Base-by-base conservation (phyloP, 2,797 vertebrate species). In the Chromis chromis region DNA sequence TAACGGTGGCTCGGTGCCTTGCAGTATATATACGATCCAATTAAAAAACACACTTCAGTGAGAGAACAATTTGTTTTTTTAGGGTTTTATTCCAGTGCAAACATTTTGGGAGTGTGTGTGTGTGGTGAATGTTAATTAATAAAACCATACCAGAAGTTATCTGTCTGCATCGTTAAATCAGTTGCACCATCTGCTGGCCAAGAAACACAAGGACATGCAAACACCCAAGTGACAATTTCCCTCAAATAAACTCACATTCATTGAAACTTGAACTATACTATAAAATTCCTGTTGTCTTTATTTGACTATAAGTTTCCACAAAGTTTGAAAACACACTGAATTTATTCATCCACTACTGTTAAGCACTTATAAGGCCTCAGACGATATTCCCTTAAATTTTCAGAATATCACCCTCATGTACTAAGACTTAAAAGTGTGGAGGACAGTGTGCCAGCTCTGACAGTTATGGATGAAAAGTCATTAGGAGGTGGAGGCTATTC, bases 381-480 rank as follows among this genome's bases (percentile, higher is more conserved):
- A 91, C 92, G 92, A 93, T 93, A 94, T 84, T 89, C 93, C 81
- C 55, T 0, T 33, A 2, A 0, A 8, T 39, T 85, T 97, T 98
- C 91, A 91, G 77, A 96, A 96, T 89, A 94, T 90, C 89, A 89
- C 88, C 91, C 24, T 98, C 98, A 99, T 96, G 93, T 86, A 94
- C 93, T 95, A 85, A 96, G 95, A 91, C 91, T 93, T 92, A 91
- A 95, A 93, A 86, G 84, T 69, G 81, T 52, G 83, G 78, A 89
- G 86, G 36, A 82, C 33, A 50, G 12, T 65, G 28, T 13, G 62
- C 68, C 72, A 79, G 63, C 52, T 67, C 62, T 72, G 81, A 89
- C 59, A 77, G 65, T 70, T 54, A 85, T 74, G 48, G 50, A 80
- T 63, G 68, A 44, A 19, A 28, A 36, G 78, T 48, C 78, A 78